Percentiles rank a stretch among this genome's conserved stretches.
These are phyloP conservation scores for Rhinatrema bivittatum DNA, from an alignment of 2,797 vertebrate genomes.

Conservation along the genomic window DNA sequence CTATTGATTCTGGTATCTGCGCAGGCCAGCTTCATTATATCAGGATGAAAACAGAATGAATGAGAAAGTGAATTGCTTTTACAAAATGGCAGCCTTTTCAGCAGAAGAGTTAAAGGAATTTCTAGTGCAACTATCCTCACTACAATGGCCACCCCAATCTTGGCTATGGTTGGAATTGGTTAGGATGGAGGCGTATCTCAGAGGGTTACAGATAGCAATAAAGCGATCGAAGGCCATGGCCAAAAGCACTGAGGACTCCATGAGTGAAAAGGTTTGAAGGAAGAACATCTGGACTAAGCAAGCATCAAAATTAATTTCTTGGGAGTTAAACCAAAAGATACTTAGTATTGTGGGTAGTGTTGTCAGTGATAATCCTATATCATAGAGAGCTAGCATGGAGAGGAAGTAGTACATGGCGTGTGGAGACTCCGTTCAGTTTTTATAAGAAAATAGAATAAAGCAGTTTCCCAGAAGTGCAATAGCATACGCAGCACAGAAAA, in stretches of 20 bases:
- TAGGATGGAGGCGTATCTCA: slow-evolving; percentile 20
- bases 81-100: slow-evolving; percentile 26
- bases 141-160: too few relatives aligned
- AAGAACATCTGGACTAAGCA: too few relatives aligned
- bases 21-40: slow-evolving; percentile 33
- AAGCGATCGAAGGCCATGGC: background rate
- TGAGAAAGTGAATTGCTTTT: background rate
- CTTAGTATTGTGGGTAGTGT: slow-evolving; percentile 25
- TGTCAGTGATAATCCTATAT: slow-evolving; percentile 24
- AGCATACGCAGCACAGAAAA: too few relatives aligned
- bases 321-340: background rate
- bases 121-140: slow-evolving; percentile 26
- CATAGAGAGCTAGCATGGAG: slow-evolving; percentile 31
- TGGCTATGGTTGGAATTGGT: slow-evolving; percentile 1
- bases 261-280: too few relatives aligned
- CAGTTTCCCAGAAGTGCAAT: too few relatives aligned
- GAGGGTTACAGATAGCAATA: slow-evolving; percentile 34
- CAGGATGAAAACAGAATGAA: too few relatives aligned
- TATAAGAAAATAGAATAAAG: slow-evolving; percentile 41
- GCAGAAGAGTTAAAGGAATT: slow-evolving; percentile 34
- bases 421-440: slow-evolving; percentile 43
- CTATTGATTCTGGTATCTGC: slow-evolving; percentile 27
- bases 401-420: slow-evolving; percentile 49
- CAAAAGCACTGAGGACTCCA: background rate
- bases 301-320: background rate